These are phyloP conservation scores for Bombyx huttoni DNA, from an alignment of 2,888 invertebrate species.

Conservation along the genomic window DNA sequence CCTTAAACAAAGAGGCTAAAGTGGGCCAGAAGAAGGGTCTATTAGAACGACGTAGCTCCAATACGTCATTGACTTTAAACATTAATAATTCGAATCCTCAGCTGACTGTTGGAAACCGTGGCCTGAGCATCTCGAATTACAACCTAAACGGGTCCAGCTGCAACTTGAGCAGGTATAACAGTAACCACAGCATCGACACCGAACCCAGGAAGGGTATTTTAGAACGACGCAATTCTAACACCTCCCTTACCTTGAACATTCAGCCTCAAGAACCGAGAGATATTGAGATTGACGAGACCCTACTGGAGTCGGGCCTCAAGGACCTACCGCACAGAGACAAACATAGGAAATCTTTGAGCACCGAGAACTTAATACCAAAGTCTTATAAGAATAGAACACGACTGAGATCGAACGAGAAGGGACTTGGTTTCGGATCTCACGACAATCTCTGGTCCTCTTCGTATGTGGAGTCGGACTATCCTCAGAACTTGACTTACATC, in stretches of 20 bases:
- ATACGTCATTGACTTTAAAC: constrained; percentile 90
- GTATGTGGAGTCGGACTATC: constrained; percentile 47
- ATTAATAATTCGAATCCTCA: constrained; percentile 61
- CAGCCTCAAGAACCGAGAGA: constrained; percentile 58
- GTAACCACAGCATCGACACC: constrained; percentile 60
- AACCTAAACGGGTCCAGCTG: constrained; percentile 65
- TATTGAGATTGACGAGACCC: constrained; percentile 53
- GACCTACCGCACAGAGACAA: constrained; percentile 47
- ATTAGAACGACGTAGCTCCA: constrained; percentile 89
- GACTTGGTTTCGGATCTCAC: constrained; percentile 56
- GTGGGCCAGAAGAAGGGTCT: constrained; percentile 76
- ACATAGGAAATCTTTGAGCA: constrained; percentile 73
- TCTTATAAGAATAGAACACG: constrained; percentile 56
- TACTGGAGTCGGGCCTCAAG: constrained; percentile 44
- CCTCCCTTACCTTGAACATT: constrained; percentile 80
- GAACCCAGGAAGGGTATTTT: constrained; percentile 75
- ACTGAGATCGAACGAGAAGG: constrained; percentile 37
- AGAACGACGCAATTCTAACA: constrained; percentile 85
- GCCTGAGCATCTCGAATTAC: constrained; percentile 64
- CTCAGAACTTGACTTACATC: constrained; percentile 53
- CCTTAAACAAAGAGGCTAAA: constrained; percentile 60
- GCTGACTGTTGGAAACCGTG: constrained; percentile 48
- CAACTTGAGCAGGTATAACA: constrained; percentile 60
- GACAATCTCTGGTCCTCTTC: constrained; percentile 65
- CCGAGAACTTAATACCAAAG: constrained; percentile 72